Evolutionary conservation across 1,140 invertebrate genomes (phyloP), one percentile per base, ranked within the genome.

Genomic region (Drosophila tropicalis): DNA sequence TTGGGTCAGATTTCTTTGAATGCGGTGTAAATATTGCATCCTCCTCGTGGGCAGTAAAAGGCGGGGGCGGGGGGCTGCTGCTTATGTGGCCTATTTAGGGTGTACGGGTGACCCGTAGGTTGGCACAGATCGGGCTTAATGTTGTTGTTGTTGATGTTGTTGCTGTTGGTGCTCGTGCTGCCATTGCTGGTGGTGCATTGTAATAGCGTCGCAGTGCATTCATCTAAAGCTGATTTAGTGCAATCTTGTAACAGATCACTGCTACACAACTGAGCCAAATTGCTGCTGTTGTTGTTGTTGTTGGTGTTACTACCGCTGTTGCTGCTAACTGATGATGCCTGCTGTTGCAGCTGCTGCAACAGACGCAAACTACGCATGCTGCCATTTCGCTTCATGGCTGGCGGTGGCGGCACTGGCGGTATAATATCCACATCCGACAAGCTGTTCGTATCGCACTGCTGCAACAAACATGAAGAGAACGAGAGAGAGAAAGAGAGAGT

Each of bases 361-460:
- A 91, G 34, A 58, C 81, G 79, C 76, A 91, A 40, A 68, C 90
- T 91, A 25, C 85, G 90, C 83, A 90, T 79, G 80, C 85, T 91
- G 69, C 85, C 90, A 56, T 91, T 90, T 10, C 90, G 90, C 25
- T 91, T 91, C 67, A 91, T 76, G 17, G 81, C 55, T 12, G 90
- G 86, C 39, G 90, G 90, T 47, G 90, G 90, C 32, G 90, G 90
- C 72, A 91, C 90, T 25, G 90, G 90, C 66, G 90, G 90, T 79
- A 91, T 91, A 9, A 86, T 62, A 61, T 91, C 90, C 69, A 91
- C 90, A 79, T 91, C 90, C 71, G 87, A 90, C 74, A 87, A 58
- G 66, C 89, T 87, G 71, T 75, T 70, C 51, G 90, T 81, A 79
- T 91, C 90, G 40, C 81, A 83, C 90, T 91, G 71, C 47, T 62